Evolutionary conservation across 2,888 invertebrate genomes (phyloP).

Genomic region (Philonicus albiceps): DNA sequence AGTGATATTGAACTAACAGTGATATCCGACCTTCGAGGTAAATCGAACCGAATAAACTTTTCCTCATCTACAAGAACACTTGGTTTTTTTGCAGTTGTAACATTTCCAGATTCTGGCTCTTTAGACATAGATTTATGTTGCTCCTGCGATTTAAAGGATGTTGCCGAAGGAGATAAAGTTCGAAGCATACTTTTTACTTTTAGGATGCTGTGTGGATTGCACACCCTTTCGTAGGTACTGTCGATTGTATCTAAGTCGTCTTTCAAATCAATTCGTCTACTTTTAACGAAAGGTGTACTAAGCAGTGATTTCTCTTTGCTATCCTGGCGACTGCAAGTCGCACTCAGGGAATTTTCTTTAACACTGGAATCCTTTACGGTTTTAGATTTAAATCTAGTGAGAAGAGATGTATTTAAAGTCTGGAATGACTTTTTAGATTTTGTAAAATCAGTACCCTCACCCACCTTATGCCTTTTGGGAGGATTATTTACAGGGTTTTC

Average conservation of each 20-base stretch:
- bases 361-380: neutral
- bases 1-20: neutral
- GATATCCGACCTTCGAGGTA: neutral
- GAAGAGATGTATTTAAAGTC: slow-evolving; percentile 32
- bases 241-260: neutral
- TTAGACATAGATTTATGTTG: neutral
- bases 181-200: slow-evolving; percentile 32
- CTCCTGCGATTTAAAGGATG: neutral
- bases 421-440: neutral
- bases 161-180: neutral
- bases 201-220: slow-evolving; percentile 45
- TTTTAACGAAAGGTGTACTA: slow-evolving; percentile 48
- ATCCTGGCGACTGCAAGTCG: neutral
- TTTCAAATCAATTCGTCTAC: slow-evolving; percentile 17
- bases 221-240: slow-evolving; percentile 15
- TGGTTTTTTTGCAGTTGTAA: neutral
- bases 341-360: neutral
- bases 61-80: slow-evolving; percentile 41
- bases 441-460: slow-evolving; percentile 38
- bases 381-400: slow-evolving; percentile 43
- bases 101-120: neutral
- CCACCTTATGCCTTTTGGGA: slow-evolving; percentile 48
- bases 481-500: slow-evolving; percentile 45
- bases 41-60: slow-evolving; percentile 46
- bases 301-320: slow-evolving; percentile 20